Percentiles rank a stretch among this genome's conserved stretches.
These are phyloP conservation scores for Paguma larvata DNA, from an alignment of 2,797 vertebrate genomes.

Conservation along the genomic window DNA sequence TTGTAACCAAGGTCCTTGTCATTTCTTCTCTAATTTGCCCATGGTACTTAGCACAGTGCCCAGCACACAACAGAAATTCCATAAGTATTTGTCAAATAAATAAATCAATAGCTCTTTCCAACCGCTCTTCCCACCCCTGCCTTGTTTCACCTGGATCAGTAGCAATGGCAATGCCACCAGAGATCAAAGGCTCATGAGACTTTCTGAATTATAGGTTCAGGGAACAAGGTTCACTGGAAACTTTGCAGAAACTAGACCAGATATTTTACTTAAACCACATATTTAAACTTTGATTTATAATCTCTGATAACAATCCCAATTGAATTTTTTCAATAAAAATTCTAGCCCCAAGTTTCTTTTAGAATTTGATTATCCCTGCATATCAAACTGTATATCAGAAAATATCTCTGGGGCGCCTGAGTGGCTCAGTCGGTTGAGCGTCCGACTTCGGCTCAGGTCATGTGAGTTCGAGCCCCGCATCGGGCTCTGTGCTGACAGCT, in stretches of 20 bases:
- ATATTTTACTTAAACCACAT: conserved; percentile 42
- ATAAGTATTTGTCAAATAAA: conserved; percentile 59
- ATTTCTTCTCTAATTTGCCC: conserved; percentile 48
- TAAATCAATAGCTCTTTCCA: conserved; percentile 67
- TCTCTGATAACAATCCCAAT: conserved; percentile 14
- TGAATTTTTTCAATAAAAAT: not conserved
- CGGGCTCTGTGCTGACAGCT: too few species aligned
- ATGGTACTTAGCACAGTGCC: not conserved
- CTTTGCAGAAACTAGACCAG: conserved; percentile 28
- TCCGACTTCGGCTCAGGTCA: not conserved
- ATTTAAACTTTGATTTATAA: conserved; percentile 51
- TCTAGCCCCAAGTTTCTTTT: conserved; percentile 61
- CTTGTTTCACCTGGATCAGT: conserved; percentile 52
- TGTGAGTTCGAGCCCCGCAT: too few species aligned
- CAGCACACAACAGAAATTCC: conserved; percentile 43
- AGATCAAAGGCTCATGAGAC: conserved; percentile 35
- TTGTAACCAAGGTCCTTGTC: conserved; percentile 25
- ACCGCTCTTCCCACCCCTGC: conserved; percentile 20
- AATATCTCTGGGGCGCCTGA: not conserved
- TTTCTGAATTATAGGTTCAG: conserved; percentile 56
- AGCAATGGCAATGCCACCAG: not conserved
- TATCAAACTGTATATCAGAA: conserved; percentile 65
- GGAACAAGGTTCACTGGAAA: conserved; percentile 40
- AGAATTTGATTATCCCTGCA: conserved; percentile 33
- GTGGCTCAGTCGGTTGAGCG: not conserved